Base-by-base conservation (phyloP, 2,888 invertebrate species). In the Nomada ruficornis region DNA sequence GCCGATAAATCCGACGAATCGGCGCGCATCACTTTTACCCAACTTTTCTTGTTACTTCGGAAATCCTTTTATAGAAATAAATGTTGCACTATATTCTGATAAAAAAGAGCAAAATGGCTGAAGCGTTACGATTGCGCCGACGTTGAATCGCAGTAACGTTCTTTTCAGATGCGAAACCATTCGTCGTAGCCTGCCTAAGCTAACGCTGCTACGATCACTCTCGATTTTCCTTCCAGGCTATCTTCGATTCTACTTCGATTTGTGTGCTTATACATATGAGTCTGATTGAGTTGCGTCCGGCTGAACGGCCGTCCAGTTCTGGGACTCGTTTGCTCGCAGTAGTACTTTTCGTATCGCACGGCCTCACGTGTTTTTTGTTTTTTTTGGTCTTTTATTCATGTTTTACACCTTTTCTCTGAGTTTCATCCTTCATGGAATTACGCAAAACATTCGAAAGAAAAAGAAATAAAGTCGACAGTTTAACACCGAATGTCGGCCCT, bases 11-110 rank as follows among this genome's bases (percentile, higher is more conserved):
- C 15, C 42, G n/a, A 50, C 2, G 52, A n/a, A 13, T 1, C 3
- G 26, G 57, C 18, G 18, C 42, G 60, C 55, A 20, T 4, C 20
- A 47, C 55, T 20, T 18, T 23, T 15, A 11, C 52, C 52, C 18
- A 29, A 42, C 42, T n/a, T 29, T 55, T 23, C 55, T 86, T 87
- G 82, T 85, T 73, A 83, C 42, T 77, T 83, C 68, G 60, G 65
- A 85, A 86, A 89, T 83, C 84, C 89, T 85, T 90, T 86, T 86
- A 82, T 85, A 82, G 55, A 76, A 90, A 90, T 90, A 90, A 90
- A 89, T 88, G 84, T 85, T 86, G 2, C 23, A 73, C 84, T 89
- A 80, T 89, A 88, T 80, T 86, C 79, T 80, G 65, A 75, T 62
- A 82, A 54, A 36, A 76, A 50, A 65, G 70, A 54, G n/a, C 5